Base-by-base conservation (phyloP, 2,888 invertebrate genomes). In the Hydriomena furcata region DNA sequence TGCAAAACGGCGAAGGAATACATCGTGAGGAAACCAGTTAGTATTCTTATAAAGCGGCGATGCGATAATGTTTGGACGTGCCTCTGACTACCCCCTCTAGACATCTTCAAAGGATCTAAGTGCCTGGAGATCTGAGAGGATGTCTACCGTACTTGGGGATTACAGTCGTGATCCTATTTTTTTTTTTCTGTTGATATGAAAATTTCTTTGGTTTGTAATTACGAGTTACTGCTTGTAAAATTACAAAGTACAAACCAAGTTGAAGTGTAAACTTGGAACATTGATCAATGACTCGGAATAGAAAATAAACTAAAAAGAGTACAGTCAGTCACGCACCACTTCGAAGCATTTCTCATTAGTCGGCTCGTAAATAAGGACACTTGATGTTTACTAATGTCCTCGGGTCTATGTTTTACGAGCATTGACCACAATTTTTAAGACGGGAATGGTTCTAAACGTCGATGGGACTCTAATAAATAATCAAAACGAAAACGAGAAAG, bases 331-430 rank as follows among this genome's bases (percentile, higher is more conserved):
- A 80, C 79, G 78, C 72, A 68, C 71, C 68, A 73, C 68, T 73
- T 75, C 34, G 34, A 40, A 55, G 77, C 74, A 76, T 80, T 76
- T 80, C 84, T 84, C 83, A 87, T 88, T 86, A 87, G 76, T 68
- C 65, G 63, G 68, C 67, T 80, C 84, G 76, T 87, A 84, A 87
- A 87, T 79, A 84, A 82, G 77, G 78, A 80, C 76, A 78, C 71
- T 77, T 79, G 78, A 82, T 79, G 75, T 73, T 78, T 77, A 82
- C 82, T 83, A 86, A 87, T 86, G 82, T 79, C 71, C 66, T 69
- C 67, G 68, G 70, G 79, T 79, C 78, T 78, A 72, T 73, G 71
- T 71, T 85, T 84, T 82, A 87, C 75, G 79, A 82, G 71, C 71
- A 74, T 75, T 71, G 71, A 66, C 70, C 72, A 73, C 76, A 71